These are phyloP conservation scores for Metaphire vulgaris DNA, from an alignment of 1,140 invertebrate species.

Conservation along the genomic window DNA sequence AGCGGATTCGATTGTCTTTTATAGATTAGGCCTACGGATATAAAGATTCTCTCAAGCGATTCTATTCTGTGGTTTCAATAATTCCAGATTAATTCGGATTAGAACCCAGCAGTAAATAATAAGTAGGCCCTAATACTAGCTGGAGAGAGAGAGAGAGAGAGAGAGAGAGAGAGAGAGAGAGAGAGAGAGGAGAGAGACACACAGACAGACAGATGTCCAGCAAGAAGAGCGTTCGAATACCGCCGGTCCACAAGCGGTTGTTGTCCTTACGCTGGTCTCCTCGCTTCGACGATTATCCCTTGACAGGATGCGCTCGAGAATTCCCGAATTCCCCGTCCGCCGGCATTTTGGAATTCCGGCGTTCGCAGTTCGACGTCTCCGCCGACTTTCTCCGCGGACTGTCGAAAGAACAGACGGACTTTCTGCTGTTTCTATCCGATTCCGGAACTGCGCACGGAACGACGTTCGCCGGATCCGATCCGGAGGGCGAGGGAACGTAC, in stretches of 20 bases:
- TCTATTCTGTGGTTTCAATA: too few relatives aligned
- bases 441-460: neutral
- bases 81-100: too few relatives aligned
- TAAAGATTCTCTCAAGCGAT: too few relatives aligned
- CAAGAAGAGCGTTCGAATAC: neutral
- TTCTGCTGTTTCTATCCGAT: neutral
- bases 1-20: too few relatives aligned
- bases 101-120: neutral
- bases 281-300: neutral
- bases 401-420: neutral
- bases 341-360: neutral
- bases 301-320: too few relatives aligned
- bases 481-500: too few relatives aligned
- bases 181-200: neutral
- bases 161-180: neutral
- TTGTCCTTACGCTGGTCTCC: neutral
- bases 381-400: neutral
- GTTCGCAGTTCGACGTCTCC: neutral
- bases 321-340: neutral
- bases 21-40: too few relatives aligned
- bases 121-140: neutral
- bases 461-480: neutral
- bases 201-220: neutral
- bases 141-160: neutral
- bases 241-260: neutral